A percentile compares a stretch with the other conserved stretches of the same genome.
phyloP scores from a whole-genome alignment of 2,888 invertebrate species.

The Rhyacophila evoluta region DNA sequence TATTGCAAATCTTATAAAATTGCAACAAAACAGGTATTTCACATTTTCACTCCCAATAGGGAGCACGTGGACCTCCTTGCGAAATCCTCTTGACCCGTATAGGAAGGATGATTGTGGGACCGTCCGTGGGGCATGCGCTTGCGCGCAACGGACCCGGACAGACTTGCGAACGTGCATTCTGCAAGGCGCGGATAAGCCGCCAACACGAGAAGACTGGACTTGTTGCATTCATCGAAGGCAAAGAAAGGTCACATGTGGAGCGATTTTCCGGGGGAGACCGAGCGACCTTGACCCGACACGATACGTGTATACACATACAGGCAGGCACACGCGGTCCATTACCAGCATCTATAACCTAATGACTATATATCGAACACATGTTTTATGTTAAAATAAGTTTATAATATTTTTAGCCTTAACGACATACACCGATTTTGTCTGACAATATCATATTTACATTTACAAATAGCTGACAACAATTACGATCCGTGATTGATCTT shows the following conservation, averaged over 20 bases:
- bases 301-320: not conserved
- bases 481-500: too few relatives aligned
- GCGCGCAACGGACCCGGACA: not conserved
- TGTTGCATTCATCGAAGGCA: not conserved
- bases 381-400: too few relatives aligned
- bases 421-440: too few relatives aligned
- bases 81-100: not conserved
- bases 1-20: too few relatives aligned
- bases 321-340: not conserved
- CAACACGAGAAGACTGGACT: not conserved
- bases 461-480: too few relatives aligned
- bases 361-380: too few relatives aligned
- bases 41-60: too few relatives aligned
- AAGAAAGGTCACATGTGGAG: not conserved
- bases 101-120: not conserved
- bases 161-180: slow-evolving; percentile 6
- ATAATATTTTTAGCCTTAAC: too few relatives aligned
- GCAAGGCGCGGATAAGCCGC: not conserved
- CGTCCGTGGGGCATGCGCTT: not conserved
- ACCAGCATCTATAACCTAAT: too few relatives aligned
- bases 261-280: not conserved
- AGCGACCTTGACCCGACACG: not conserved
- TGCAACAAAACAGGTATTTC: too few relatives aligned
- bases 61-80: too few relatives aligned
- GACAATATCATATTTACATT: too few relatives aligned